phyloP scores from a whole-genome alignment of 2,888 invertebrate genomes.

The Hedya salicella region DNA sequence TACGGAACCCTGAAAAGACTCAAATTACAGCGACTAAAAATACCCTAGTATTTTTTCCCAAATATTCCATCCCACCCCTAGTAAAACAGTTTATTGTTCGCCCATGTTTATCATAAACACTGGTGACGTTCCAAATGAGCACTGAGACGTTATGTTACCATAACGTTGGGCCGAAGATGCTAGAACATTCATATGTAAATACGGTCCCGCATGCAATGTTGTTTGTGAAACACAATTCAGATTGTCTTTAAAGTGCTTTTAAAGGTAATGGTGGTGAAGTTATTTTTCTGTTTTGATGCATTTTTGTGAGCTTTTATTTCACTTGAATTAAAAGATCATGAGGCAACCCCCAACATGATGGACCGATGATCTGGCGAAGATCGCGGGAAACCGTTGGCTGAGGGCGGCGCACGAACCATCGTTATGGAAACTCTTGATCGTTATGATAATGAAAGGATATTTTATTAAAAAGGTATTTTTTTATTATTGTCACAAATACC shows the following conservation, averaged over 20 bases:
- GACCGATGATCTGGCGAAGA: too few relatives aligned
- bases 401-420: too few relatives aligned
- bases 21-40: background rate
- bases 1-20: too few relatives aligned
- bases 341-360: too few relatives aligned
- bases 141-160: slow-evolving; percentile 55
- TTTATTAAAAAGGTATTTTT: too few relatives aligned
- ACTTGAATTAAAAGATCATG: too few relatives aligned
- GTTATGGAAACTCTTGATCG: too few relatives aligned
- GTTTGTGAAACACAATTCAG: slow-evolving; percentile 44
- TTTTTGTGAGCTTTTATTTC: slow-evolving; percentile 1
- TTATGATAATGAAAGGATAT: too few relatives aligned
- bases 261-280: slow-evolving; percentile 40
- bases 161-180: slow-evolving; percentile 50
- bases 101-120: slow-evolving; percentile 60
- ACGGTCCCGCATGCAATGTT: slow-evolving; percentile 44
- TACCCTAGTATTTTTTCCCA: slow-evolving; percentile 14
- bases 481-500: too few relatives aligned
- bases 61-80: slow-evolving; percentile 3
- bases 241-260: slow-evolving; percentile 40
- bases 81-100: slow-evolving; percentile 52
- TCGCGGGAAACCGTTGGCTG: too few relatives aligned
- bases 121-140: slow-evolving; percentile 55
- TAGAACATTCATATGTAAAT: slow-evolving; percentile 64
- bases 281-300: slow-evolving; percentile 23